Conservation (phyloP, 2,113 vertebrate genomes). For the Phyllostomus discolor region DNA sequence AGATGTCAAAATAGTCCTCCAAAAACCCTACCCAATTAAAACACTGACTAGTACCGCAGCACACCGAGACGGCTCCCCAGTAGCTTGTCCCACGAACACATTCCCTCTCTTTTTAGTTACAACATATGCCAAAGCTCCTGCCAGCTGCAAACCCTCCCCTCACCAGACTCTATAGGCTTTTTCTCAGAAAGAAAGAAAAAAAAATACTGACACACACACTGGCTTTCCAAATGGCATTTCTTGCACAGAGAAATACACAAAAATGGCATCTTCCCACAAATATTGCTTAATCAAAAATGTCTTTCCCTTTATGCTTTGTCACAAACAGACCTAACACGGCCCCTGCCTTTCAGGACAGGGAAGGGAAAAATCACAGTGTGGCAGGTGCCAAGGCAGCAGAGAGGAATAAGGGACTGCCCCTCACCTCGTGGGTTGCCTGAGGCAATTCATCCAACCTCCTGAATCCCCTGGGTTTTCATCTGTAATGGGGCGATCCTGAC, state of each 20-base stretch:
- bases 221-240: conserved; percentile 69
- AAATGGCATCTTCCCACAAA: conserved; percentile 62
- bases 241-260: conserved; percentile 60
- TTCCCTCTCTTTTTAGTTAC: conserved; percentile 79
- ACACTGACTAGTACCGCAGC: conserved; percentile 70
- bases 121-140: conserved; percentile 78
- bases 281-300: conserved; percentile 52
- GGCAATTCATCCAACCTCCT: not conserved
- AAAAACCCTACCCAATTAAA: conserved; percentile 77
- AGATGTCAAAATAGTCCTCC: conserved; percentile 80
- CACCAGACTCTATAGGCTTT: conserved; percentile 68
- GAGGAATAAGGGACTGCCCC: not conserved
- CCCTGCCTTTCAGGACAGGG: not conserved
- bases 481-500: not conserved
- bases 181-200: conserved; percentile 58
- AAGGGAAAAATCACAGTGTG: not conserved
- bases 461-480: not conserved
- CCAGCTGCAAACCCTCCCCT: conserved; percentile 76
- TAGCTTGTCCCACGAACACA: conserved; percentile 76
- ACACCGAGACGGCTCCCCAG: conserved; percentile 76
- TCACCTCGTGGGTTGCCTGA: not conserved
- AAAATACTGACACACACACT: conserved; percentile 58
- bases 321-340: not conserved
- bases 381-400: not conserved
- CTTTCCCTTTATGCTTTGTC: conserved; percentile 40